Conservation (phyloP, 2,797 vertebrate genomes). For the Rhinichthys osculus region DNA sequence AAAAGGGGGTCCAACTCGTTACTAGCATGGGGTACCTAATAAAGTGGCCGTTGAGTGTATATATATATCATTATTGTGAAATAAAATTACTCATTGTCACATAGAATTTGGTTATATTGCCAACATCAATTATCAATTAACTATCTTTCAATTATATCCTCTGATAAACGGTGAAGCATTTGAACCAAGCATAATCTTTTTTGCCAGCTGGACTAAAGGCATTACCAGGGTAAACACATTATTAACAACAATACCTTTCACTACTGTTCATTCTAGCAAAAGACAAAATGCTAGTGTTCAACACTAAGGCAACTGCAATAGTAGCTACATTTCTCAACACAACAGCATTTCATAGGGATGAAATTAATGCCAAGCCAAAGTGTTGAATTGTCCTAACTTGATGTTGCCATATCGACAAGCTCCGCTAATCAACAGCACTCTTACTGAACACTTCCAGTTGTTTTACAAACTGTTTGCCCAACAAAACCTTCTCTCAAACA, state of each 20-base stretch:
- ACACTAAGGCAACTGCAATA: background rate
- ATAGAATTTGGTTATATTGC: no score
- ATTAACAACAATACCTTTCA: background rate
- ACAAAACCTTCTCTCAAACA: background rate
- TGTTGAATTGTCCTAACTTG: background rate
- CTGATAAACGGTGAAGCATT: background rate
- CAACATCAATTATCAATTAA: no score
- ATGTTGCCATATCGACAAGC: background rate
- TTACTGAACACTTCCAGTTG: background rate
- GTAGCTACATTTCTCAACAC: background rate
- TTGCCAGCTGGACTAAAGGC: background rate
- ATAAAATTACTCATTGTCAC: no score
- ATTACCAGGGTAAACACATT: background rate
- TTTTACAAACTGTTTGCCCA: background rate
- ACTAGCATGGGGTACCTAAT: no score
- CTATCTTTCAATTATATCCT: background rate
- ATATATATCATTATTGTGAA: no score
- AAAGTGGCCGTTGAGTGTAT: no score
- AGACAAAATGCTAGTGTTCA: background rate
- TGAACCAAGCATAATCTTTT: background rate
- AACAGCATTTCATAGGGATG: background rate
- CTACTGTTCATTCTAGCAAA: background rate
- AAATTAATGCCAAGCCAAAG: background rate
- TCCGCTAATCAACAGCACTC: background rate
- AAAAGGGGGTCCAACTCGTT: no score